A percentile compares a stretch with the other conserved stretches of the same genome.
Evolutionary conservation across 2,888 invertebrate genomes (phyloP).

Genomic region (Lutraria lutraria): DNA sequence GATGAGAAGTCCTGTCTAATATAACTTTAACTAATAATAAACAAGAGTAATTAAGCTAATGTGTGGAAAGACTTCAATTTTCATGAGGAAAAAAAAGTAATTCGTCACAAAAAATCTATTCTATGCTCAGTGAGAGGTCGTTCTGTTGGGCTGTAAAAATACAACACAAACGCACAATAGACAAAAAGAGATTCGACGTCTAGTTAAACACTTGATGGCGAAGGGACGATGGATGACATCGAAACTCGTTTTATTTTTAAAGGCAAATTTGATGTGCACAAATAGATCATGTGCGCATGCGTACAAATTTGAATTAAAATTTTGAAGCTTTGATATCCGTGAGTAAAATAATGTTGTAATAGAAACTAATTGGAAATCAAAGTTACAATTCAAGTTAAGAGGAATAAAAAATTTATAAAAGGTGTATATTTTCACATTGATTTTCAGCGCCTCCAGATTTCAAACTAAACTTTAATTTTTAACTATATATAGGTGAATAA

Average conservation of each 20-base stretch:
- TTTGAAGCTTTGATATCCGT: no score
- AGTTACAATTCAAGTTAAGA: no score
- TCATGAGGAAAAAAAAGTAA: background rate
- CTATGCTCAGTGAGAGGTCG: background rate
- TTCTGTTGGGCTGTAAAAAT: background rate
- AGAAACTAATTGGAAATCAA: no score
- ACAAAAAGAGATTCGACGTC: background rate
- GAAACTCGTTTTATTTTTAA: background rate
- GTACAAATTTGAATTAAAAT: no score
- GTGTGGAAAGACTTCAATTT: slow-evolving; percentile 2
- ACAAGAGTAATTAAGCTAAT: slow-evolving; percentile 25
- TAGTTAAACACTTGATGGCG: background rate
- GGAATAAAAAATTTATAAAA: no score
- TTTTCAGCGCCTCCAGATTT: no score
- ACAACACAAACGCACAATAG: background rate
- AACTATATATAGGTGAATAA: no score
- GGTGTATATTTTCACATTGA: no score
- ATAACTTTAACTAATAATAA: slow-evolving; percentile 21
- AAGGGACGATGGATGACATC: background rate
- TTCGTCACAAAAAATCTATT: background rate
- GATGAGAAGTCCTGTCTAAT: background rate
- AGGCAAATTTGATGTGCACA: background rate
- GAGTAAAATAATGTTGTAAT: no score
- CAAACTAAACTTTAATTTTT: no score
- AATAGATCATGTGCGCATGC: no score